A percentile compares a stretch with the other conserved stretches of the same genome.
These are phyloP conservation scores for Callorhinus ursinus DNA, from an alignment of 2,113 vertebrate species.

Conservation along the genomic window DNA sequence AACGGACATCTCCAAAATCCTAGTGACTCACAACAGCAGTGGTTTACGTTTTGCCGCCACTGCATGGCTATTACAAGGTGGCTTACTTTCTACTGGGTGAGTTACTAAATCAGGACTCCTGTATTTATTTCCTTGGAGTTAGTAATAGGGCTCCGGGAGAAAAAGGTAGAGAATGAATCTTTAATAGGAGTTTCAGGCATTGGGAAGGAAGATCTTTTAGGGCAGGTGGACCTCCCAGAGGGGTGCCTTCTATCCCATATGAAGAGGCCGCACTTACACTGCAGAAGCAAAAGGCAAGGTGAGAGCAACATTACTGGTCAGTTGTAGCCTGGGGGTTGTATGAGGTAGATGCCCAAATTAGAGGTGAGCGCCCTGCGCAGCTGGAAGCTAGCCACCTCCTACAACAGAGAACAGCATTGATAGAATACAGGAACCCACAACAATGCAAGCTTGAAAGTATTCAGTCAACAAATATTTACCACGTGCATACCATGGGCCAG, in stretches of 20 bases:
- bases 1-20: background rate
- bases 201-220: background rate
- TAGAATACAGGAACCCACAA: background rate
- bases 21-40: background rate
- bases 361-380: background rate
- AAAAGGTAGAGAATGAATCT: background rate
- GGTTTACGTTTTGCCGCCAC: background rate
- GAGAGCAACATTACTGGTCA: background rate
- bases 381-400: background rate
- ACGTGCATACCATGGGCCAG: background rate
- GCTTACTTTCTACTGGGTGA: background rate
- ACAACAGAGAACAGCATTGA: background rate
- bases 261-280: background rate
- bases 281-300: background rate
- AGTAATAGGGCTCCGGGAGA: background rate
- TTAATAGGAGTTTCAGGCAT: background rate
- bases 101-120: constrained; percentile 5
- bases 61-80: background rate
- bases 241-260: background rate
- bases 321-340: background rate
- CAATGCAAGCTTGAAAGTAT: background rate
- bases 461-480: background rate
- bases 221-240: background rate
- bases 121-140: background rate
- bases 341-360: background rate